Evolutionary conservation across 1,140 invertebrate species (phyloP).

Genomic region (Saccostrea cuccullata): DNA sequence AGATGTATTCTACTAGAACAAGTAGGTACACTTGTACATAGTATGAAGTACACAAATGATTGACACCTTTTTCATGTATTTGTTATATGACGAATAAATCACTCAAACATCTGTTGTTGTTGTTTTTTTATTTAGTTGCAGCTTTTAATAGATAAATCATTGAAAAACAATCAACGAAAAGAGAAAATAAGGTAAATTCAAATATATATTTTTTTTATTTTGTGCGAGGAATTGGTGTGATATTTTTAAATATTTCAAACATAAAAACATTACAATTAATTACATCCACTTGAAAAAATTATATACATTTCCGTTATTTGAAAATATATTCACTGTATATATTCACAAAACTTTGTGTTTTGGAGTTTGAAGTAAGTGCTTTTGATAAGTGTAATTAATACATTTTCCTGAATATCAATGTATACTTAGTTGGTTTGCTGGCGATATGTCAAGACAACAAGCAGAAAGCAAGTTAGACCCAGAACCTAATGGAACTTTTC

Average conservation of each 20-base stretch:
- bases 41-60: too few species aligned
- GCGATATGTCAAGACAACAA: conserved; percentile 11
- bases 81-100: too few species aligned
- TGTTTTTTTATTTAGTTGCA: neutral
- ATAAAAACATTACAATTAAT: too few species aligned
- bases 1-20: conserved; percentile 18
- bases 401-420: neutral
- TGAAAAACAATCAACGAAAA: conserved; percentile 20
- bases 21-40: neutral
- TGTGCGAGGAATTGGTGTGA: too few species aligned
- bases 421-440: conserved; percentile 15
- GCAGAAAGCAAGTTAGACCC: neutral
- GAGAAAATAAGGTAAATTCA: conserved; percentile 17
- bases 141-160: conserved; percentile 8
- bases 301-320: too few species aligned
- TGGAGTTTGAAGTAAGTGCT: too few species aligned
- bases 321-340: too few species aligned
- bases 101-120: neutral
- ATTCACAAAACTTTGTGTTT: too few species aligned
- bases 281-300: too few species aligned
- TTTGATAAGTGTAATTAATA: neutral
- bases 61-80: too few species aligned
- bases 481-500: neutral
- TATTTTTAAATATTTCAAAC: too few species aligned
- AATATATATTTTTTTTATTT: too few species aligned